phyloP scores from a whole-genome alignment of 2,888 invertebrate genomes.

The Adela reaumurella region DNA sequence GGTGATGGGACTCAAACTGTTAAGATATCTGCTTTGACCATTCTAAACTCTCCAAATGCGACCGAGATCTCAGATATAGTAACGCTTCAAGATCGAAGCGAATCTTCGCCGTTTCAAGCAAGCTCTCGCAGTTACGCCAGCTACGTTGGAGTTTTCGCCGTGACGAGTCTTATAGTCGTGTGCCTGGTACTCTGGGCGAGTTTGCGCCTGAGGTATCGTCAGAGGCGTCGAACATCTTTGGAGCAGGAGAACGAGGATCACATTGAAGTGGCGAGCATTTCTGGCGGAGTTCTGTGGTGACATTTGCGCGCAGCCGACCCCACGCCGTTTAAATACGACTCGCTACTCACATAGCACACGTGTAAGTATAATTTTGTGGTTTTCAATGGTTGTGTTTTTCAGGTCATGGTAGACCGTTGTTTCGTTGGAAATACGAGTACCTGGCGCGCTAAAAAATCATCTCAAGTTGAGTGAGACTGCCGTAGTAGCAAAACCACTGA shows the following conservation, averaged over 20 bases:
- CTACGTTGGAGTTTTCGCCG: conserved; percentile 55
- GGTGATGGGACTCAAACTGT: background rate
- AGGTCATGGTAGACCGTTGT: too few relatives aligned
- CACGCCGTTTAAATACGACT: conserved; percentile 57
- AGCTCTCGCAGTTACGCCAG: conserved; percentile 29
- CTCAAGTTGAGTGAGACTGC: too few relatives aligned
- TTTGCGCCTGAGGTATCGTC: conserved; percentile 36
- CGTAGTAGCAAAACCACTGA: too few relatives aligned
- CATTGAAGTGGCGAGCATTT: conserved; percentile 62
- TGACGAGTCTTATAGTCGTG: conserved; percentile 52
- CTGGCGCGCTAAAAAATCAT: too few relatives aligned
- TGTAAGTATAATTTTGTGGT: conserved; percentile 35
- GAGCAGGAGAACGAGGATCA: conserved; percentile 34
- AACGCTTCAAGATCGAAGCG: conserved; percentile 15
- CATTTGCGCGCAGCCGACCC: conserved; percentile 57
- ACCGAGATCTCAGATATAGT: background rate
- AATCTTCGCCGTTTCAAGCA: conserved; percentile 37
- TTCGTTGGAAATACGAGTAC: too few relatives aligned
- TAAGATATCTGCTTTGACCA: background rate
- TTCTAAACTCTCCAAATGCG: background rate
- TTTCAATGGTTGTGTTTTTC: background rate
- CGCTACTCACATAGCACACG: conserved; percentile 52
- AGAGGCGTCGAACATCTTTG: conserved; percentile 26
- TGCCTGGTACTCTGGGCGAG: conserved; percentile 53
- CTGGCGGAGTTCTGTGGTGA: conserved; percentile 70